Conservation (phyloP, 30 jellyfish, hydroid and myxozoan genomes). For the Pseudorhiza aurosa region DNA sequence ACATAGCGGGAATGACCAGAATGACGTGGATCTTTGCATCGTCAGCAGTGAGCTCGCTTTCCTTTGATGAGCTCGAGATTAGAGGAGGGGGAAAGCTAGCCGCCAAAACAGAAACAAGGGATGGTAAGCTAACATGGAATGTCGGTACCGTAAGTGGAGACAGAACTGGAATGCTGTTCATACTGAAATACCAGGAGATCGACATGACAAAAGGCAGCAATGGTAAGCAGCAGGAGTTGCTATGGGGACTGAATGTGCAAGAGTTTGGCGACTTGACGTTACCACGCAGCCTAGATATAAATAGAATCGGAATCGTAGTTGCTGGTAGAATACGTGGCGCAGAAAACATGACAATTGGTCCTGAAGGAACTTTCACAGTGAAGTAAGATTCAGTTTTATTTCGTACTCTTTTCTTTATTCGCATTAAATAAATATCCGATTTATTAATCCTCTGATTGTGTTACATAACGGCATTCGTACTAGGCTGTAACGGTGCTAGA, state of each 20-base stretch:
- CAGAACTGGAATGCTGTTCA: conserved; percentile 65
- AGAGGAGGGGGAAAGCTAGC: conserved; percentile 73
- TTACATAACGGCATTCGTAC: no score
- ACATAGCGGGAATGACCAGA: conserved; percentile 34
- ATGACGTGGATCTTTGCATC: conserved; percentile 73
- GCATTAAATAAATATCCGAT: no score
- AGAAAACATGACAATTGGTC: conserved; percentile 68
- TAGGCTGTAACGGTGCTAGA: no score
- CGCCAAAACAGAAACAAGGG: conserved; percentile 33
- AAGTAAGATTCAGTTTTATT: conserved; percentile 29
- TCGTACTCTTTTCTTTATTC: no score
- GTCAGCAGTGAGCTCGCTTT: conserved; percentile 8
- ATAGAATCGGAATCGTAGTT: conserved; percentile 57
- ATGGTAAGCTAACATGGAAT: conserved; percentile 50
- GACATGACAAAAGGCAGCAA: conserved; percentile 61
- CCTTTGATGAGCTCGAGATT: conserved; percentile 57
- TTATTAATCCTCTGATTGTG: no score
- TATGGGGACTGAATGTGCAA: conserved; percentile 65
- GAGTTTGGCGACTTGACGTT: conserved; percentile 49
- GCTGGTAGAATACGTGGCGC: conserved; percentile 72
- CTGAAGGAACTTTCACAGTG: conserved; percentile 50
- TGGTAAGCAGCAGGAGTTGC: conserved; percentile 33
- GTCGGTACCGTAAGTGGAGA: conserved; percentile 67
- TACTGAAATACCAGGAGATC: conserved; percentile 46
- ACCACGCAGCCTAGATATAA: conserved; percentile 33